Evolutionary conservation across 2,888 invertebrate genomes (phyloP).

Genomic region (Choristoneura rosaceana): DNA sequence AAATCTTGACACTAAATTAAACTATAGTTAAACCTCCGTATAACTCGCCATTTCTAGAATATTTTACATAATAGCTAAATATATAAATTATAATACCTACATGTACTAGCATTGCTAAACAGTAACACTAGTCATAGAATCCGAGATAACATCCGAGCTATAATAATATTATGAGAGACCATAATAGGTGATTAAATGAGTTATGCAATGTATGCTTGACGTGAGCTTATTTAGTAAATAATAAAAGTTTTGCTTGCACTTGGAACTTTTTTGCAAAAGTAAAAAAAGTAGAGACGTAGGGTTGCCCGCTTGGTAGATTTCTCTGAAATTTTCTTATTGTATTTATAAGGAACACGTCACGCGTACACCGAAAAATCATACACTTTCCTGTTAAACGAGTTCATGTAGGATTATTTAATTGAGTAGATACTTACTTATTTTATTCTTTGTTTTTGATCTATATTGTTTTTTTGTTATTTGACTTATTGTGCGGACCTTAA

Average conservation of each 20-base stretch:
- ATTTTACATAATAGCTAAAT: background rate
- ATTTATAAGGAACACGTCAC: background rate
- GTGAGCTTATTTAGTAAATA: background rate
- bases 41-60: too few relatives aligned
- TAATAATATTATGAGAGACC: slow-evolving; percentile 26
- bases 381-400: too few relatives aligned
- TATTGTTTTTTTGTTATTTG: too few relatives aligned
- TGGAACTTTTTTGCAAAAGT: background rate
- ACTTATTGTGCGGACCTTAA: too few relatives aligned
- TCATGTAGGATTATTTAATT: too few relatives aligned
- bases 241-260: background rate
- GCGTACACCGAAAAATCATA: too few relatives aligned
- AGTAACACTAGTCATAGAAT: slow-evolving; percentile 8
- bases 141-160: slow-evolving; percentile 17
- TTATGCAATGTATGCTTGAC: slow-evolving; percentile 15
- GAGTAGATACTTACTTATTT: too few relatives aligned
- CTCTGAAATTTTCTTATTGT: background rate
- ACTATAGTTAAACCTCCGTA: too few relatives aligned
- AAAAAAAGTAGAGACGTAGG: background rate
- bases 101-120: slow-evolving; percentile 3
- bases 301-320: too few relatives aligned
- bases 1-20: too few relatives aligned
- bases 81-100: slow-evolving; percentile 5
- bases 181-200: slow-evolving; percentile 15
- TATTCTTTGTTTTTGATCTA: too few relatives aligned